Evolutionary conservation across 2,797 vertebrate genomes (phyloP).

Genomic region (Telmatherina bonti): DNA sequence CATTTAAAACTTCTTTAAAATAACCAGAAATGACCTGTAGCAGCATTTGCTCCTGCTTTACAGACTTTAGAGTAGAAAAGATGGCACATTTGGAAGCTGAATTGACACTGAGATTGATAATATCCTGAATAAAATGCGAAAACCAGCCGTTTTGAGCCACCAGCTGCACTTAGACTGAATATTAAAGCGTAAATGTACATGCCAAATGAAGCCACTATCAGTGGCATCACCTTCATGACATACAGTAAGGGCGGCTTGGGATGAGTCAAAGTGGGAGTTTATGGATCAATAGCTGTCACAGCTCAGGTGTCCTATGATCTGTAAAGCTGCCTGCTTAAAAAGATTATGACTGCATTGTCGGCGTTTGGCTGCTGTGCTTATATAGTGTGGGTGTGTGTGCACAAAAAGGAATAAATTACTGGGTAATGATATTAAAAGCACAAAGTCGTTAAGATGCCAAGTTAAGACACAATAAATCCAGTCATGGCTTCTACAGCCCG

Average conservation of each 20-base stretch:
- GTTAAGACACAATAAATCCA: conserved; percentile 97
- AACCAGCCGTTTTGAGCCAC: not conserved
- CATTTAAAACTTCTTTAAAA: not conserved
- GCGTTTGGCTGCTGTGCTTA: conserved; percentile 52
- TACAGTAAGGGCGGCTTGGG: conserved; percentile 21
- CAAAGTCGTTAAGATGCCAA: conserved; percentile 98
- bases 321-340: conserved; percentile 71
- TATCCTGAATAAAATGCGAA: not conserved
- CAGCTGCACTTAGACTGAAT: not conserved
- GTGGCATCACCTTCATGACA: conserved; percentile 54
- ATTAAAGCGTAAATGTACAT: conserved; percentile 15
- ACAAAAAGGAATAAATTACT: conserved; percentile 92
- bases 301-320: conserved; percentile 62
- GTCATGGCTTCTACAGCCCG: conserved; percentile 92
- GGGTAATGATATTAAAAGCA: conserved; percentile 99
- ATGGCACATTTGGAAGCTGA: not conserved
- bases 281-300: conserved; percentile 71
- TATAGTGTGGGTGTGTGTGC: conserved; percentile 58
- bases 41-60: not conserved
- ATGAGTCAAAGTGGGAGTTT: conserved; percentile 62
- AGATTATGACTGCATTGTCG: conserved; percentile 70
- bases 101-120: not conserved
- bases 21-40: not conserved
- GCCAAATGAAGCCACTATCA: conserved; percentile 29
- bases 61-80: not conserved